phyloP scores from a whole-genome alignment of 2,113 vertebrate species.

The Prolemur simus region DNA sequence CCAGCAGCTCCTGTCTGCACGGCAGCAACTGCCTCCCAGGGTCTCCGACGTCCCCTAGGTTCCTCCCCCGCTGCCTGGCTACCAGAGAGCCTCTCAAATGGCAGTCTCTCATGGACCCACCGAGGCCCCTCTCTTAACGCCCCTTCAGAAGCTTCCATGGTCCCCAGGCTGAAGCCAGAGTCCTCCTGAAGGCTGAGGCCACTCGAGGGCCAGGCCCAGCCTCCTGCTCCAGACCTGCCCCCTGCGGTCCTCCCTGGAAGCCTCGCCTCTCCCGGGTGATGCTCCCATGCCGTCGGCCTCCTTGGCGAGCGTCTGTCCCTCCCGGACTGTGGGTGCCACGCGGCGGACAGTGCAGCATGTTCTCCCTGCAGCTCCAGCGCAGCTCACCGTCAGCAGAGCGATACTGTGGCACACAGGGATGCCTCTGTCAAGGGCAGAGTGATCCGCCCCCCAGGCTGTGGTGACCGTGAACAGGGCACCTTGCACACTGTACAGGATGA shows the following conservation, averaged over 20 bases:
- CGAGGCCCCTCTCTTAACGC: neutral
- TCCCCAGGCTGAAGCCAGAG: neutral
- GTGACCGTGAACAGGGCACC: no score
- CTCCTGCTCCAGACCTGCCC: neutral
- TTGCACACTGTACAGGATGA: fast-evolving
- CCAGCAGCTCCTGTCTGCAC: neutral
- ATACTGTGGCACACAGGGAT: neutral
- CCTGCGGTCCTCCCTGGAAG: neutral
- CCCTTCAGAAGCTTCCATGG: neutral
- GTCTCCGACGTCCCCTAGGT: neutral
- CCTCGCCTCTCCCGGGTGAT: neutral
- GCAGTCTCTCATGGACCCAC: neutral
- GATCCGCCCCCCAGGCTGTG: neutral
- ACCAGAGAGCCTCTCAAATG: neutral
- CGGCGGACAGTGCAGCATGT: fast-evolving
- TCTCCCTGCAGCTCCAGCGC: neutral
- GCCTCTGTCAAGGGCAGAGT: neutral
- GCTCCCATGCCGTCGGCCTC: neutral
- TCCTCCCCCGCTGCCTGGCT: neutral
- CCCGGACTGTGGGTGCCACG: fast-evolving
- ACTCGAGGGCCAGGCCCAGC: neutral
- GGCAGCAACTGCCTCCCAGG: neutral
- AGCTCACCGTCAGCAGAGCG: neutral
- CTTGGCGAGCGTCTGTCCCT: neutral
- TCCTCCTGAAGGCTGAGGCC: neutral